Evolutionary conservation across 2,888 invertebrate species (phyloP).

Genomic region (Nymphalis urticae): DNA sequence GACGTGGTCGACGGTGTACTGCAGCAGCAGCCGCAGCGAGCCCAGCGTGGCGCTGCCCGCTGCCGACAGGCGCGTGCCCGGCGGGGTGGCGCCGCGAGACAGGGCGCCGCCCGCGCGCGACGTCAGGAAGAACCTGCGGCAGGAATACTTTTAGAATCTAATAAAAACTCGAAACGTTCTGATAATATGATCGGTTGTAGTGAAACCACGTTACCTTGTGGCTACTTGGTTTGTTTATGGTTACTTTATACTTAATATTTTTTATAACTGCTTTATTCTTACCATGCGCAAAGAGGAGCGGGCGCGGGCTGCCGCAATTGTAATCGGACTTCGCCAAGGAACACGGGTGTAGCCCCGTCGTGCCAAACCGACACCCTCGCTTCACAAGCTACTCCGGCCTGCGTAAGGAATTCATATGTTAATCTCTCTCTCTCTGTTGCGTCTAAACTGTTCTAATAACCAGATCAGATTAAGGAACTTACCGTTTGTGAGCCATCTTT

Average conservation of each 20-base stretch:
- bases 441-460: no score
- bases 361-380: slow-evolving; percentile 93
- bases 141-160: not conserved
- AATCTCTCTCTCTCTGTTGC: no score
- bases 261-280: slow-evolving; percentile 41
- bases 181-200: no score
- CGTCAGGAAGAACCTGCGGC: slow-evolving; percentile 84
- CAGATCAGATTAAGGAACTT: slow-evolving; percentile 42
- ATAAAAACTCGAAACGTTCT: no score
- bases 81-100: slow-evolving; percentile 88
- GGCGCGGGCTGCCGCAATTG: slow-evolving; percentile 85
- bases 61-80: slow-evolving; percentile 86
- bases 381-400: slow-evolving; percentile 88
- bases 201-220: no score
- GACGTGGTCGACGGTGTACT: slow-evolving; percentile 94
- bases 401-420: slow-evolving; percentile 21
- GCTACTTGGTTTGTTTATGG: no score
- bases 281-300: slow-evolving; percentile 86
- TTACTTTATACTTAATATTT: no score
- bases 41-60: slow-evolving; percentile 84
- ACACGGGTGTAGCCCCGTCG: slow-evolving; percentile 90
- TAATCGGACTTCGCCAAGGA: slow-evolving; percentile 93
- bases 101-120: slow-evolving; percentile 82
- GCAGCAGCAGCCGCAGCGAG: slow-evolving; percentile 91
- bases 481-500: slow-evolving; percentile 81